Evolutionary conservation across 2,888 invertebrate genomes (phyloP).

Genomic region (Linyphia triangularis): DNA sequence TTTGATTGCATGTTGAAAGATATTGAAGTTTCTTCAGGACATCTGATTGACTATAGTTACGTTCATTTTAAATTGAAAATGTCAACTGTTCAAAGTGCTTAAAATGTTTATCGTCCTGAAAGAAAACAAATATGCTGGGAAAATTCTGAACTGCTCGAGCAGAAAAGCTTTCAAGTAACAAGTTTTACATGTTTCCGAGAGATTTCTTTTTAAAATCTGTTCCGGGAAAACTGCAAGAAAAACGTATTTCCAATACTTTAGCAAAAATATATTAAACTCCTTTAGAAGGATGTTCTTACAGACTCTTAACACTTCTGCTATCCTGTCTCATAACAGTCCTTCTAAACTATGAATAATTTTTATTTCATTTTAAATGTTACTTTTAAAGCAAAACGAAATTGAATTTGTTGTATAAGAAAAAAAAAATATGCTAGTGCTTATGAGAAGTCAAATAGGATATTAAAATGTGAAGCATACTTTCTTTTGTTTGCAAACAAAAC

Average conservation of each 20-base stretch:
- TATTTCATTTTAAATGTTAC: neutral
- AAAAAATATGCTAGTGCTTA: neutral
- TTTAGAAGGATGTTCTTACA: neutral
- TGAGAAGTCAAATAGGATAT: neutral
- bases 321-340: neutral
- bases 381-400: neutral
- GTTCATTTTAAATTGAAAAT: neutral
- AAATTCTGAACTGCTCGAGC: neutral
- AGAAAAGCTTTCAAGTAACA: neutral
- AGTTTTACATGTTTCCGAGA: neutral
- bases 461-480: neutral
- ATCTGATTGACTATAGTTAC: too few relatives aligned
- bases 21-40: too few relatives aligned
- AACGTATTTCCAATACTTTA: neutral
- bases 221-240: neutral
- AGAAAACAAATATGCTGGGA: neutral
- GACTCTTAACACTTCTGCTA: neutral
- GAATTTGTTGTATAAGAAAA: neutral
- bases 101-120: neutral
- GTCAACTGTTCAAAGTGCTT: neutral
- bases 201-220: too few relatives aligned
- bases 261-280: neutral
- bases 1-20: too few relatives aligned
- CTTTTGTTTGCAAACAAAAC: neutral
- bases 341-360: neutral